Evolutionary conservation across 2,888 invertebrate species (phyloP).

Genomic region (Sphaerophoria rueppellii): DNA sequence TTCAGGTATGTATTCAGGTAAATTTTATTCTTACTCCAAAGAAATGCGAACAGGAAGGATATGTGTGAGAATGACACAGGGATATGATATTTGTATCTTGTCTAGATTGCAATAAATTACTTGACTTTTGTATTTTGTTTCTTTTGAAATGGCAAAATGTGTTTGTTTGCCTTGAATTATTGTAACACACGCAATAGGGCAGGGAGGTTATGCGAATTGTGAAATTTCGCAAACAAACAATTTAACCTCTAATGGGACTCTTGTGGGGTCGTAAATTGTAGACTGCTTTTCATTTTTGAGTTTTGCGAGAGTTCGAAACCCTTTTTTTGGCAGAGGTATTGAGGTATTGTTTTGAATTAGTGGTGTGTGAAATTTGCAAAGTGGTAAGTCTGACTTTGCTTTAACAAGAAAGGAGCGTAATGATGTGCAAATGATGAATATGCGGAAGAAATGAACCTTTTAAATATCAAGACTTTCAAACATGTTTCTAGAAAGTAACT

Average conservation of each 20-base stretch:
- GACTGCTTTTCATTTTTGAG: slow-evolving; percentile 43
- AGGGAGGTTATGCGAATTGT: slow-evolving; percentile 43
- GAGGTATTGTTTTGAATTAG: slow-evolving; percentile 51
- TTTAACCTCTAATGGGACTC: slow-evolving; percentile 75
- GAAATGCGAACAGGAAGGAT: slow-evolving; percentile 9
- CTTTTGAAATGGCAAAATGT: slow-evolving; percentile 48
- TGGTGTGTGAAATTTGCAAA: slow-evolving; percentile 70
- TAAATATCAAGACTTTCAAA: slow-evolving; percentile 25
- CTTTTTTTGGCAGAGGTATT: slow-evolving; percentile 45
- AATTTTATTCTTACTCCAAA: background rate
- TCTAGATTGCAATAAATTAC: slow-evolving; percentile 63
- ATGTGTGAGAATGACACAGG: slow-evolving; percentile 56
- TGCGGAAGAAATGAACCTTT: background rate
- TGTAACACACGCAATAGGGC: slow-evolving; percentile 5
- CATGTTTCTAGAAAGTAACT: background rate
- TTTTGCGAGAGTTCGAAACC: slow-evolving; percentile 13
- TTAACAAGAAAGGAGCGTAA: background rate
- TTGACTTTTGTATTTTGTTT: slow-evolving; percentile 34
- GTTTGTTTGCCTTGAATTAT: background rate
- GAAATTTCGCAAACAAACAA: slow-evolving; percentile 72
- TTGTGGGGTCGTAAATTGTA: slow-evolving; percentile 76
- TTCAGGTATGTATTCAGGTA: background rate
- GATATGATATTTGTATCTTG: slow-evolving; percentile 21
- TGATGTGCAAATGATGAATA: slow-evolving; percentile 9
- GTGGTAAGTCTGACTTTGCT: slow-evolving; percentile 33